Conservation (phyloP, 2,888 invertebrate genomes). For the Caradrina clavipalpis region DNA sequence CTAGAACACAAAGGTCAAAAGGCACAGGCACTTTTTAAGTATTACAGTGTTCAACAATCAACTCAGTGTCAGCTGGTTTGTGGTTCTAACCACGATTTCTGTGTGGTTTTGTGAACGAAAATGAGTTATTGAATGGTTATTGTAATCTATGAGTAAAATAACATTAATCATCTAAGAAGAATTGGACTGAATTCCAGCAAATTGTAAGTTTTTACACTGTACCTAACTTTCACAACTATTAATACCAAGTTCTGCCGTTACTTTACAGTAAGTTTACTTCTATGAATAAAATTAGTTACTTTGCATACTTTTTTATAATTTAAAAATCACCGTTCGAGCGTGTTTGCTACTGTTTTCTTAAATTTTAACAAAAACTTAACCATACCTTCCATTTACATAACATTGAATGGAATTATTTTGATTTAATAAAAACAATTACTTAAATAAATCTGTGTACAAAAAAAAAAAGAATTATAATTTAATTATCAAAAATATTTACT, state of each 20-base stretch:
- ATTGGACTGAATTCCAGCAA: slow-evolving; percentile 10
- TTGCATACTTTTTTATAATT: background rate
- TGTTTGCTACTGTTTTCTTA: background rate
- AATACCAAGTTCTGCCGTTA: slow-evolving; percentile 31
- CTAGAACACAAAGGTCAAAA: slow-evolving; percentile 36
- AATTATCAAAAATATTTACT: background rate
- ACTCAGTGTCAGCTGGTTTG: slow-evolving; percentile 35
- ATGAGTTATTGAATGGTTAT: slow-evolving; percentile 17
- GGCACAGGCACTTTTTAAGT: background rate
- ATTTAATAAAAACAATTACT: background rate
- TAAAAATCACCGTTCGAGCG: background rate
- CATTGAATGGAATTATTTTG: background rate
- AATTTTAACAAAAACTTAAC: background rate
- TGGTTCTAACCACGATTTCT: slow-evolving; percentile 9
- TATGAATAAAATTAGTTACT: background rate
- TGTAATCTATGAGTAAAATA: slow-evolving; percentile 7
- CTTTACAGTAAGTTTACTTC: background rate
- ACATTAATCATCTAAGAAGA: slow-evolving; percentile 8
- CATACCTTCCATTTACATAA: slow-evolving; percentile 39
- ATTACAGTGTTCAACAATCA: background rate
- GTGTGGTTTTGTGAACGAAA: slow-evolving; percentile 7
- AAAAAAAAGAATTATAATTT: no score
- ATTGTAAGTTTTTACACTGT: slow-evolving; percentile 37
- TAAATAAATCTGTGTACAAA: no score
- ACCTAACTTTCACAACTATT: slow-evolving; percentile 27